These are phyloP conservation scores for Osmerus mordax DNA, from an alignment of 2,113 vertebrate species.

Conservation along the genomic window DNA sequence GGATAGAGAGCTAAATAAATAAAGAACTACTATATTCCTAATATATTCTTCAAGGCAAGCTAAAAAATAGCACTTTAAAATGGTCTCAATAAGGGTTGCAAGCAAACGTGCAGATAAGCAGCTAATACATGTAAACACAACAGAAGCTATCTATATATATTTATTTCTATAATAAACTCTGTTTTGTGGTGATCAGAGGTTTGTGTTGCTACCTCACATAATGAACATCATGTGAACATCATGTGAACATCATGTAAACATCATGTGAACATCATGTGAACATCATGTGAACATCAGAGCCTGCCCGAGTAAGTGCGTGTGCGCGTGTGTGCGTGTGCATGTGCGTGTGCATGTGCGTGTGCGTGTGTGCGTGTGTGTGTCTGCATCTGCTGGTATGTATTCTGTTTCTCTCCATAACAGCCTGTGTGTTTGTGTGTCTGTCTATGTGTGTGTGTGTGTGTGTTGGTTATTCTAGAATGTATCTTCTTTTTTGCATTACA, in stretches of 20 bases:
- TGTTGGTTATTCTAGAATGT: slow-evolving; percentile 26
- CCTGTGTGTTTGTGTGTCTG: slow-evolving; percentile 41
- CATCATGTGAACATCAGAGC: slow-evolving; percentile 51
- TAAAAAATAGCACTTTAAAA: slow-evolving; percentile 59
- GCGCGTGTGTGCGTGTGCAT: slow-evolving; percentile 10
- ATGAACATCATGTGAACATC: no score
- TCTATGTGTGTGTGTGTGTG: slow-evolving; percentile 23
- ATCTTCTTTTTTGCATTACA: slow-evolving; percentile 71
- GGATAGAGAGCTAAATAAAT: slow-evolving; percentile 56
- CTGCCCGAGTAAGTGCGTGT: slow-evolving; percentile 38
- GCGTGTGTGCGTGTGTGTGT: slow-evolving; percentile 30
- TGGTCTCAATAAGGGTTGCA: slow-evolving; percentile 57
- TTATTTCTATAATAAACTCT: slow-evolving; percentile 58
- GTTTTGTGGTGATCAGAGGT: slow-evolving; percentile 61
- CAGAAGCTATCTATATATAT: slow-evolving; percentile 42
- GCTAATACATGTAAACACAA: slow-evolving; percentile 69
- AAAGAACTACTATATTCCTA: slow-evolving; percentile 42
- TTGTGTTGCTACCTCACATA: slow-evolving; percentile 71
- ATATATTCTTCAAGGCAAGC: slow-evolving; percentile 61
- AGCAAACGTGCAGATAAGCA: slow-evolving; percentile 74
- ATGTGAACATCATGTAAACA: no score
- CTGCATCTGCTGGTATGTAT: background rate
- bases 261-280: slow-evolving; percentile 42
- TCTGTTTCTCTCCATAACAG: slow-evolving; percentile 25
- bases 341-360: slow-evolving; percentile 27